Base-by-base conservation (phyloP, 2,888 invertebrate species). In the Drosophila cognata region DNA sequence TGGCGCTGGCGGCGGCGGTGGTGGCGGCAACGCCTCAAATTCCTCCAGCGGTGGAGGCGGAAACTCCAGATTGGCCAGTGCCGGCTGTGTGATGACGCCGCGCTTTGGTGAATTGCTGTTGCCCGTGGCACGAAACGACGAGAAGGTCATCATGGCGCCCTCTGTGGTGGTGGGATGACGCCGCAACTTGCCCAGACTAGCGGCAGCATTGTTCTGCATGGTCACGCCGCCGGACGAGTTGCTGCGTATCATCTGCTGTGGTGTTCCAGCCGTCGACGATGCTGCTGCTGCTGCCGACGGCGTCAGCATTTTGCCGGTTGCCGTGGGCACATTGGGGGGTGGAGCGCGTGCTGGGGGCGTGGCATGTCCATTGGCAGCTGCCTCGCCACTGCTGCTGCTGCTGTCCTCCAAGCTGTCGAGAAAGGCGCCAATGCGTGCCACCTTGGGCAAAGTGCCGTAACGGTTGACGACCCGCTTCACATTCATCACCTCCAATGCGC, bases 381-480 rank as follows among this genome's bases (percentile, higher is more conserved):
- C 21, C 31, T 77, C 72, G 25, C 77, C 51, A 13, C 48, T 18
- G 65, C 79, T 56, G 70, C 67, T 50, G 65, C 67, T 35, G 77
- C 96, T 96, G 91, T 97, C 97, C 52, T 97, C 95, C 90, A 99
- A 94, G 7, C 98, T 98, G 93, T 99, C 99, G 63, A 99, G 94
- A 93, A 98, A 99, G 8, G 99, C 99, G 36, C 99, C 99, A 86
- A 99, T 99, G 79, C 99, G 95, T 13, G 98, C 98, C 56, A 97
- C 98, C 94, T 99, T 99, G 0, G 99, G 99, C 90, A 99, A 94
- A 13, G 99, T 99, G 25, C 99, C 99, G 92, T 99, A 99, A 33
- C 98, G 95, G 93, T 98, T 98, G 80, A 98, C 98, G 53, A 98
- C 98, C 81, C 98, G 96, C 91, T 98, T 97, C 60, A 99, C 98